Conservation (phyloP, 1,140 invertebrate species). For the Drosophila melanica region DNA sequence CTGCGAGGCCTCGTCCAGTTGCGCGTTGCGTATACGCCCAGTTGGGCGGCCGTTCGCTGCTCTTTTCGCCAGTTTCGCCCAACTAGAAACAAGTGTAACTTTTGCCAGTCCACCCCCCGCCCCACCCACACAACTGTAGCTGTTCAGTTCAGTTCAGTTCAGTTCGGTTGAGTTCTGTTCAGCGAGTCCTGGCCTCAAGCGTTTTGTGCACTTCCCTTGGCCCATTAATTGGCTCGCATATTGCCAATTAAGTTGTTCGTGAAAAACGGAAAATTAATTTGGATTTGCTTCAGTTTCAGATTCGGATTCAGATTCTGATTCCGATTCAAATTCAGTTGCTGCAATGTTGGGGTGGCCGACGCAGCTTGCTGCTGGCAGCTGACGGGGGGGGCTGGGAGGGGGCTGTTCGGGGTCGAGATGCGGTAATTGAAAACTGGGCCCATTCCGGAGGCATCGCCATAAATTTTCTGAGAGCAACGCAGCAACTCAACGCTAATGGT, state of each 20-base stretch:
- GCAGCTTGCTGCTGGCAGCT: conserved; percentile 1
- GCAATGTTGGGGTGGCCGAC: conserved; percentile 23
- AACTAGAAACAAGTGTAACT: conserved; percentile 55
- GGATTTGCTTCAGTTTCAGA: conserved; percentile 49
- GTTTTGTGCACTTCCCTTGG: conserved; percentile 27
- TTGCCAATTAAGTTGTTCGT: conserved; percentile 70
- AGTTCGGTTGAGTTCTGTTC: conserved; percentile 4
- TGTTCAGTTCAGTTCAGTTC: conserved; percentile 13
- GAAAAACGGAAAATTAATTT: conserved; percentile 80
- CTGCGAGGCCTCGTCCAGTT: conserved; percentile 25
- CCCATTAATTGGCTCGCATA: conserved; percentile 74
- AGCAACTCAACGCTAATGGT: conserved; percentile 69
- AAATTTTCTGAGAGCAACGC: conserved; percentile 56
- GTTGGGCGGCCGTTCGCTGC: conserved; percentile 27
- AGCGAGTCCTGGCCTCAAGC: conserved; percentile 25
- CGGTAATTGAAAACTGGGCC: conserved; percentile 70
- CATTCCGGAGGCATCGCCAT: conserved; percentile 49
- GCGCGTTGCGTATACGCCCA: conserved; percentile 68
- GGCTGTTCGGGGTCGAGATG: conserved; percentile 42
- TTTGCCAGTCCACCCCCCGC: conserved; percentile 33
- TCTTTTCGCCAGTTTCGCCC: conserved; percentile 5
- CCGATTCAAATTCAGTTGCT: conserved; percentile 23
- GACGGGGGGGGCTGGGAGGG: too few species aligned
- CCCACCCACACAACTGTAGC: not conserved
- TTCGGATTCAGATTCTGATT: conserved; percentile 16